Evolutionary conservation across 2,888 invertebrate species (phyloP), one percentile per base, ranked within the genome.

Genomic region (Theodoxus fluviatilis): DNA sequence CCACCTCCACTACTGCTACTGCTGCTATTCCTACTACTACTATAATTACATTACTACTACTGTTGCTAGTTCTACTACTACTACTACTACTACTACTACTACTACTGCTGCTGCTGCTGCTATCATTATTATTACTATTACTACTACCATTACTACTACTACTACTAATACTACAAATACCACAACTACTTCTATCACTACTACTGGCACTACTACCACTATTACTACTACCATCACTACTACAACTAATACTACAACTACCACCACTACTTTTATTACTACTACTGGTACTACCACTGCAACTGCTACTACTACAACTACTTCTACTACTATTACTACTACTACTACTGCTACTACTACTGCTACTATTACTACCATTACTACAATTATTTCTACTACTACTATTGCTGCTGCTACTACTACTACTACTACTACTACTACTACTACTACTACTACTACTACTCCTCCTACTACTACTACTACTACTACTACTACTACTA

Each of bases 81-180:
- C 52, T 67, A 49, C 49, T 67, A 67, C 67, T 67, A 67, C 52
- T 52, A 67, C 67, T 52, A 67, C 31, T 67, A 67, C 35, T 52
- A 67, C 52, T 67, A 67, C 67, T 52, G 52, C 67, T 67, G 52
- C 52, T 52, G 52, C 52, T 52, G 52, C 67, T 67, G 52, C 35
- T 35, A 67, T 52, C 52, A 52, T 35, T 67, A 52, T 52, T 67
- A 35, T 52, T 52, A 67, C 52, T 52, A 67, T 43, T 61, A 59
- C 61, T 68, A 47, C 61, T 61, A 68, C 61, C 43, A 61, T 37
- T 59, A 47, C 61, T 61, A 61, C 49, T 67, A 67, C 67, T 67
- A 67, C 67, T 67, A 52, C 35, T 52, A 52, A 33, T 55, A 55
- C 22, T 55, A 25, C 55, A n/a, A 7, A 6, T 55, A 25, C 55